Percentiles rank a stretch among this genome's conserved stretches.
phyloP scores from a whole-genome alignment of 2,888 invertebrate species.

The Nomada ferruginata region DNA sequence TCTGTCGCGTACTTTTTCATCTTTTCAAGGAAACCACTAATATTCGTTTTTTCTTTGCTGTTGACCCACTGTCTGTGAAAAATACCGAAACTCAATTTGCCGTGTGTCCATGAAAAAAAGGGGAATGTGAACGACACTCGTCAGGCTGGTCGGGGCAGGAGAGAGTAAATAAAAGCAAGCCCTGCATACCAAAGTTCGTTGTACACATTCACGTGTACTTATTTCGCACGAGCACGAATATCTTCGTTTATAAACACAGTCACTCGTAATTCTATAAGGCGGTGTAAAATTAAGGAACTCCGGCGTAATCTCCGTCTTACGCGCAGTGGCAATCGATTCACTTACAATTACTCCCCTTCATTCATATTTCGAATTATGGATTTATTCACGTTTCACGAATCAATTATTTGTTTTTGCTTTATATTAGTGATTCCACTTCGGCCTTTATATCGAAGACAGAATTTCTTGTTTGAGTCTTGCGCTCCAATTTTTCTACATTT shows the following conservation, averaged over 20 bases:
- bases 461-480: no score
- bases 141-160: slow-evolving; percentile 64
- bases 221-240: slow-evolving; percentile 18
- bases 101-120: slow-evolving; percentile 22
- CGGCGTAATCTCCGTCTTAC: no score
- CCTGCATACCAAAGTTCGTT: slow-evolving; percentile 62
- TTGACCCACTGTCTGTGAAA: slow-evolving; percentile 30
- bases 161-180: slow-evolving; percentile 67
- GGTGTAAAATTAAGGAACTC: neutral
- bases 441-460: no score
- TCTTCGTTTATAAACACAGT: slow-evolving; percentile 40
- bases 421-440: no score
- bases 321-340: no score
- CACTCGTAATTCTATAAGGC: neutral
- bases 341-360: no score
- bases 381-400: no score
- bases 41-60: slow-evolving; percentile 11
- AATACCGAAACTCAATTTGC: slow-evolving; percentile 60
- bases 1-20: neutral
- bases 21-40: no score
- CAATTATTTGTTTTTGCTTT: no score
- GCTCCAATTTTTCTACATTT: no score
- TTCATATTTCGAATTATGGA: no score
- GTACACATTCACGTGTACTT: slow-evolving; percentile 17
- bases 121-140: slow-evolving; percentile 60